A percentile compares a stretch with the other conserved stretches of the same genome.
Conservation (phyloP, 1,140 invertebrate species). For the Drosophila tsacasi region DNA sequence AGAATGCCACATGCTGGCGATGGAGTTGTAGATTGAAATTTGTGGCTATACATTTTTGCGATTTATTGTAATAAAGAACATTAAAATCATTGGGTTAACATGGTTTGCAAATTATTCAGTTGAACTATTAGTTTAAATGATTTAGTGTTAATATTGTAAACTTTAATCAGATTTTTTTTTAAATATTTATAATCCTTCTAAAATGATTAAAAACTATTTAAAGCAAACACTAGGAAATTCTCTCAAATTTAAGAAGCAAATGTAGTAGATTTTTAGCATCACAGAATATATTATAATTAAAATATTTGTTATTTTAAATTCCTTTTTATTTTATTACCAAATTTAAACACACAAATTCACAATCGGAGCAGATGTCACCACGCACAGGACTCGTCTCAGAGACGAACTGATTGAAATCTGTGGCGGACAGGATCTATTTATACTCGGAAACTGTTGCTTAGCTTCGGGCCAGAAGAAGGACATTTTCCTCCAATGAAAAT, state of each 20-base stretch:
- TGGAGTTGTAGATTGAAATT: neutral
- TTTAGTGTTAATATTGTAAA: neutral
- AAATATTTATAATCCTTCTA: neutral
- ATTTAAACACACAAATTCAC: constrained; percentile 8
- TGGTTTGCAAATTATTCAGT: neutral
- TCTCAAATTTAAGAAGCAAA: neutral
- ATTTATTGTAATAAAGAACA: neutral
- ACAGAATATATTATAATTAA: neutral
- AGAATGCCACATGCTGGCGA: constrained; percentile 3
- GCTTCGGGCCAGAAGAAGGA: constrained; percentile 8
- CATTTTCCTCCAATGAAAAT: constrained; percentile 31
- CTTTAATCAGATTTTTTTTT: too few relatives aligned
- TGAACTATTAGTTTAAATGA: neutral
- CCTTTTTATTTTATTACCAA: constrained; percentile 5
- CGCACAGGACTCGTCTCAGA: constrained; percentile 26
- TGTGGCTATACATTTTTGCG: neutral
- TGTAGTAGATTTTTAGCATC: too few relatives aligned
- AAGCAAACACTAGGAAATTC: neutral
- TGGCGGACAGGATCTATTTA: constrained; percentile 58
- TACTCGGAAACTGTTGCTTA: constrained; percentile 40
- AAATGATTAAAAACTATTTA: neutral
- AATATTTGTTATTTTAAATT: neutral
- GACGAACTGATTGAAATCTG: constrained; percentile 43
- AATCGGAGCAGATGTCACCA: neutral
- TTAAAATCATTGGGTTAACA: neutral